Evolutionary conservation across 1,140 invertebrate species (phyloP).

Genomic region (Calliphora vicina): DNA sequence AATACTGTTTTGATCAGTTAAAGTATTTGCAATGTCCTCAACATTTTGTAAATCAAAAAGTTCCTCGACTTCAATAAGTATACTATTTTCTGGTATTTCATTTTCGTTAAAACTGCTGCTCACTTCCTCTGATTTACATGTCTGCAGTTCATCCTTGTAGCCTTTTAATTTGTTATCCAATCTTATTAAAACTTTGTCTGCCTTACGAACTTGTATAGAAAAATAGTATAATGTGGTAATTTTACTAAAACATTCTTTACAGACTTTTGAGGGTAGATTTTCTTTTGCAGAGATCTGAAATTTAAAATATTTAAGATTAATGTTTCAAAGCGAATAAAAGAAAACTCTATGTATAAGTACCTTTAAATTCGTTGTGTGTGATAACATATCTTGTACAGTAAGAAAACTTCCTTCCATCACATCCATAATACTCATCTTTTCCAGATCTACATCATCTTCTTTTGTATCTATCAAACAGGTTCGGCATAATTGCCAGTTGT

Average conservation of each 20-base stretch:
- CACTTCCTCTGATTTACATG: too few relatives aligned
- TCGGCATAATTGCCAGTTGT: constrained; percentile 26
- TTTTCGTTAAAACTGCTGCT: too few relatives aligned
- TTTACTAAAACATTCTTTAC: constrained; percentile 19
- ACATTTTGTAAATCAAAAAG: not conserved
- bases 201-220: constrained; percentile 3
- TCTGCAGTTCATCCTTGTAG: too few relatives aligned
- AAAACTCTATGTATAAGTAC: constrained; percentile 1
- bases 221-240: constrained; percentile 21
- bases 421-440: constrained; percentile 12
- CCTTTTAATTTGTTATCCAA: not conserved
- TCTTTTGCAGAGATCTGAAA: not conserved
- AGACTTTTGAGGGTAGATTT: not conserved
- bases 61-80: not conserved
- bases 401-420: not conserved
- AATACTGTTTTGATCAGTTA: not conserved
- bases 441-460: not conserved
- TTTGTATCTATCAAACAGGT: not conserved
- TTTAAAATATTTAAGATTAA: too few relatives aligned
- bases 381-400: not conserved
- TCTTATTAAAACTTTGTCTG: not conserved
- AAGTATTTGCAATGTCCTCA: not conserved
- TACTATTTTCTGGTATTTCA: not conserved
- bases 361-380: not conserved
- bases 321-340: not conserved